A percentile compares a stretch with the other conserved stretches of the same genome.
These are phyloP conservation scores for Dinothrombium tinctorium DNA, from an alignment of 1,140 invertebrate species.

Conservation along the genomic window DNA sequence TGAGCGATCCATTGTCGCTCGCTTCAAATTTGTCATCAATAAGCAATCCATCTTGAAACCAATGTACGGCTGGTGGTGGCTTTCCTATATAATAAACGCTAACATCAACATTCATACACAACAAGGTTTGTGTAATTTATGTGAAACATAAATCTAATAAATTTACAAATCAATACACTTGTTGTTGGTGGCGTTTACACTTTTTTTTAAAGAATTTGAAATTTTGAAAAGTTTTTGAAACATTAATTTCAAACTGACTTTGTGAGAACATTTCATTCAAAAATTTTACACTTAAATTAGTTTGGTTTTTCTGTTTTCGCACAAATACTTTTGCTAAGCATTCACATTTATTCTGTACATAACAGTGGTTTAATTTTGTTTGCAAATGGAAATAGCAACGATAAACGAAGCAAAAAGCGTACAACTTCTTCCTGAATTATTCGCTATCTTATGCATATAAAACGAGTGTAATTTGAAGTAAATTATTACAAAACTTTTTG, in stretches of 20 bases:
- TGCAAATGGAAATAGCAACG: too few relatives aligned
- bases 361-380: too few relatives aligned
- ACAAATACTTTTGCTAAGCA: too few relatives aligned
- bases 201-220: background rate
- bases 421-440: too few relatives aligned
- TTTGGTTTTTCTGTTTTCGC: too few relatives aligned
- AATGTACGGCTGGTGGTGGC: background rate
- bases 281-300: too few relatives aligned
- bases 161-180: background rate
- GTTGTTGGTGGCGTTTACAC: background rate
- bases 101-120: background rate
- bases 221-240: constrained; percentile 1
- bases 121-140: background rate
- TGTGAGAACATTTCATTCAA: too few relatives aligned
- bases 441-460: too few relatives aligned
- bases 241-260: background rate
- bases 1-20: background rate
- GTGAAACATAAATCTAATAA: background rate
- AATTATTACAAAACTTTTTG: too few relatives aligned
- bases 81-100: background rate
- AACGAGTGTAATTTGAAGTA: too few relatives aligned
- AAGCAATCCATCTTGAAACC: background rate
- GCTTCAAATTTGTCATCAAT: background rate
- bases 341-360: too few relatives aligned
- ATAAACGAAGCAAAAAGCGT: too few relatives aligned